Percentiles rank a stretch among this genome's conserved stretches.
Conservation (phyloP, 2,797 vertebrate genomes). For the Urocyon cinereoargenteus region DNA sequence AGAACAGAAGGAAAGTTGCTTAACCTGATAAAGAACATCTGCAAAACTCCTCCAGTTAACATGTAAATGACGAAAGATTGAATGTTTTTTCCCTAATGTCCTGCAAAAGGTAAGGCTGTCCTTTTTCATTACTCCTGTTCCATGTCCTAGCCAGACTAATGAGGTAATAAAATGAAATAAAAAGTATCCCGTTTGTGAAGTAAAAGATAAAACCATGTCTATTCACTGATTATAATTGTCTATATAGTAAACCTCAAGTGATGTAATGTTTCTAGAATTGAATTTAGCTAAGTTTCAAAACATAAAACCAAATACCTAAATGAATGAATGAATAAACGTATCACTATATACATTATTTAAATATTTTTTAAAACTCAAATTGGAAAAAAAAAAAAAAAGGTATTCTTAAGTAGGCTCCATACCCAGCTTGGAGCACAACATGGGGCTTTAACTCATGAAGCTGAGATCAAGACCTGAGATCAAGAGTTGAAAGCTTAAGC, state of each 20-base stretch:
- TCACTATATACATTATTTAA: background rate
- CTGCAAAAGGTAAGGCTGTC: background rate
- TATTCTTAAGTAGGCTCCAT: background rate
- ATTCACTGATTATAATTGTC: background rate
- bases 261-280: background rate
- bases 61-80: background rate
- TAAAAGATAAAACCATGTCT: background rate
- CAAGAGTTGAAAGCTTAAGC: background rate
- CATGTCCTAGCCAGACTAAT: background rate
- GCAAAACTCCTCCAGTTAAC: background rate
- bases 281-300: background rate
- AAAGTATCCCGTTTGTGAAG: background rate
- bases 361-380: background rate
- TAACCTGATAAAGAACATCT: background rate
- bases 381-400: background rate
- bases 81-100: background rate
- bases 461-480: background rate
- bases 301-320: background rate
- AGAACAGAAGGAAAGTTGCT: background rate
- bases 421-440: background rate
- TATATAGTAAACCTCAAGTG: background rate
- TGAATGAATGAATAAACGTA: background rate
- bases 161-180: background rate
- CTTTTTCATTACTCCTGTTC: background rate
- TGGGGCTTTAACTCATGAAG: background rate